These are phyloP conservation scores for Azorinus chamasolen DNA, from an alignment of 2,888 invertebrate species.

Conservation along the genomic window DNA sequence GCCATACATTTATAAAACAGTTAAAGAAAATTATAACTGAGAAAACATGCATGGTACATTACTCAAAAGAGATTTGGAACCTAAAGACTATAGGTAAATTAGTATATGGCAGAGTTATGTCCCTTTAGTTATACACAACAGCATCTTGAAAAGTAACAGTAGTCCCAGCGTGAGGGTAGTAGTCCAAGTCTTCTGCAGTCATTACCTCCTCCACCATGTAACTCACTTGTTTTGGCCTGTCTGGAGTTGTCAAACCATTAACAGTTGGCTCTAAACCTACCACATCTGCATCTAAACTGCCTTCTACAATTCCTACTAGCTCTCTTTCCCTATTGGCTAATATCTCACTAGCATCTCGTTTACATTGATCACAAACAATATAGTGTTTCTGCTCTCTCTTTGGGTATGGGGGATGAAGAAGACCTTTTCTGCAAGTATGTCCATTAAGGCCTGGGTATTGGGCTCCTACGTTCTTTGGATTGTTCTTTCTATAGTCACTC, in stretches of 20 bases:
- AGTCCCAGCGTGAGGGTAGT: conserved; percentile 43
- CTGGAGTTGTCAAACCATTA: conserved; percentile 60
- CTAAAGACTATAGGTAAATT: too few species aligned
- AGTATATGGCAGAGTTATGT: not conserved
- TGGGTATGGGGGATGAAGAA: conserved; percentile 34
- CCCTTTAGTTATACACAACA: conserved; percentile 60
- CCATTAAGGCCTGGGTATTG: conserved; percentile 24
- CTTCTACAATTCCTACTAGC: conserved; percentile 39
- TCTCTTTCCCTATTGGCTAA: conserved; percentile 40
- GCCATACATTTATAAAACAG: too few species aligned
- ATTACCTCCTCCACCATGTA: conserved; percentile 58
- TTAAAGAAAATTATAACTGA: too few species aligned
- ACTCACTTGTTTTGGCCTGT: conserved; percentile 49
- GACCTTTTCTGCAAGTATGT: conserved; percentile 46
- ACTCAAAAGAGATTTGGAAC: too few species aligned
- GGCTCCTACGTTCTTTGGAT: conserved; percentile 35
- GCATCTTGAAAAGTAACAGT: conserved; percentile 69
- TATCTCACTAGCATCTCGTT: conserved; percentile 45
- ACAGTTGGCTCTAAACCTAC: conserved; percentile 66
- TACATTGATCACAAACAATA: conserved; percentile 49
- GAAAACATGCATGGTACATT: too few species aligned
- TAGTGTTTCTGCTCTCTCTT: conserved; percentile 50
- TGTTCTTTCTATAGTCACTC: conserved; percentile 62
- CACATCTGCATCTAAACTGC: conserved; percentile 13
- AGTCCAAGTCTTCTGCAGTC: conserved; percentile 49